A percentile compares a stretch with the other conserved stretches of the same genome.
phyloP scores from a whole-genome alignment of 2,113 vertebrate species.

The Machaerirhynchus nigripectus region DNA sequence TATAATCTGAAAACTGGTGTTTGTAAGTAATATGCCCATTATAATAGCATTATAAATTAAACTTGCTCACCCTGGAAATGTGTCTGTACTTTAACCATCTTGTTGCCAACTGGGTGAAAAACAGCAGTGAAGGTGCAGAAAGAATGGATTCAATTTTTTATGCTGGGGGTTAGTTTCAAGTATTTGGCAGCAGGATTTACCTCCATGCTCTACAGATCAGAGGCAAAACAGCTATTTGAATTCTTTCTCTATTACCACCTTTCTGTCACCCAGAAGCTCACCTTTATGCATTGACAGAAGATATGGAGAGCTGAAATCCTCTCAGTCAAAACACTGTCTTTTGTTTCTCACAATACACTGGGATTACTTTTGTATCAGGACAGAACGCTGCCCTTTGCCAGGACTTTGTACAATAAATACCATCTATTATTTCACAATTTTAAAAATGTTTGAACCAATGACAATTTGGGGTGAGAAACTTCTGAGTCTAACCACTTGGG shows the following conservation, averaged over 20 bases:
- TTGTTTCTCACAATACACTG: not conserved
- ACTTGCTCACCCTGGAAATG: not conserved
- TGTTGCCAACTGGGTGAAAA: not conserved
- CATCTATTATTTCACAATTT: not conserved
- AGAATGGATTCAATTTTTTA: not conserved
- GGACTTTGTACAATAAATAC: not conserved
- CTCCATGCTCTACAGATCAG: conserved; percentile 7
- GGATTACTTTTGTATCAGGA: not conserved
- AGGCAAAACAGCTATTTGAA: not conserved
- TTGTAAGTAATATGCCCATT: not conserved
- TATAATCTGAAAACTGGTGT: not conserved
- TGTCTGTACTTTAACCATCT: not conserved
- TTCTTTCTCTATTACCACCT: not conserved
- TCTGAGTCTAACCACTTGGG: not conserved
- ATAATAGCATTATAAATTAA: not conserved
- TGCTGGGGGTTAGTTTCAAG: not conserved
- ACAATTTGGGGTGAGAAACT: not conserved
- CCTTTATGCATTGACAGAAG: not conserved
- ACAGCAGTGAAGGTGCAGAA: not conserved
- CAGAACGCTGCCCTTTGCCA: not conserved
- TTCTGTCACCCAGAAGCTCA: not conserved
- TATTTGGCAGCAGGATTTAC: not conserved
- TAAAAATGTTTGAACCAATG: not conserved
- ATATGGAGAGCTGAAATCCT: not conserved
- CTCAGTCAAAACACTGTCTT: not conserved